Base-by-base conservation (phyloP, 2,797 vertebrate species). In the Orientallactaga sibirica region DNA sequence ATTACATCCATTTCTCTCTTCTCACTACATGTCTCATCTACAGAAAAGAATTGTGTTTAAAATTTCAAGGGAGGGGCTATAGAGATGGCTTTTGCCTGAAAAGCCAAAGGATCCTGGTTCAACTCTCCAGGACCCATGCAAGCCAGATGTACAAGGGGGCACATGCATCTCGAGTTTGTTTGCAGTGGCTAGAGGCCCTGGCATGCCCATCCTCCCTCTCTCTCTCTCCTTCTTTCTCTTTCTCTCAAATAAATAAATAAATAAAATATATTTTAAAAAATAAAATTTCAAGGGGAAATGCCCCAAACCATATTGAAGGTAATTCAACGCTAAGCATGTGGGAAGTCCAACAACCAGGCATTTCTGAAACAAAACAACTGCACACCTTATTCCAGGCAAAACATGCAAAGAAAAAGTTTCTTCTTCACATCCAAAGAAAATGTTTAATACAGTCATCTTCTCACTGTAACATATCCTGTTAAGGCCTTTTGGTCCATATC, bases 1-100 rank as follows among this genome's bases (percentile, higher is more conserved):
- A 92, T 95, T 94, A 87, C 86, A 94, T 96, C 96, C 96, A 92
- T 95, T 97, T 95, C 92, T 71, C n/a, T 70, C 92, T 95, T 79
- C 86, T 95, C 83, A 61, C 37, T 86, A 29, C 3, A n/a, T 24
- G 62, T 82, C 48, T 7, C n/a, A 52, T 82, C 88, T 55, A 43
- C 37, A 83, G 78, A 95, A 95, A 93, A 97, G 74, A 97, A 83
- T 52, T 96, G 92, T 95, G 66, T 93, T 77, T 43, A 94, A 62
- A 91, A 92, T 37, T 70, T 83, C 6, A 0, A 70, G 29, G 70
- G 64, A 92, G 33, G 33, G 33, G 33, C 33, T 37, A 37, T 37
- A 37, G 33, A 37, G 33, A 37, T 37, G 33, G 33, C 33, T 37
- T 37, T 37, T 37, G 33, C 33, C 33, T 37, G 33, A 37, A 37